Conservation (phyloP, 2,797 vertebrate species). For the Monodelphis domestica region DNA sequence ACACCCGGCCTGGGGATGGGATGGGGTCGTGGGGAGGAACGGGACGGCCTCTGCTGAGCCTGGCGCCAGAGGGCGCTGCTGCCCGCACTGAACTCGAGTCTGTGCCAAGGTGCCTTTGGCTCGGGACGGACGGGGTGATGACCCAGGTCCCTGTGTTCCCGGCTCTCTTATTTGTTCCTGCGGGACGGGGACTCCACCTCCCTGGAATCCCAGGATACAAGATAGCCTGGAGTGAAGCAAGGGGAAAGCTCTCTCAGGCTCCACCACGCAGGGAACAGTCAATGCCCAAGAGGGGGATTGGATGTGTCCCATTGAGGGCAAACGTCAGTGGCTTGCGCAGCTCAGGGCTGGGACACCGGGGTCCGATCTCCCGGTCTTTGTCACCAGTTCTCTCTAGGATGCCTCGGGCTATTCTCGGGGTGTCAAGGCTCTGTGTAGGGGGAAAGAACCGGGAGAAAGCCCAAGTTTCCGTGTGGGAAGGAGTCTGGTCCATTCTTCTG, state of each 20-base stretch:
- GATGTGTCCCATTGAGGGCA: background rate
- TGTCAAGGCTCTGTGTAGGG: background rate
- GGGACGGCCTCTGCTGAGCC: background rate
- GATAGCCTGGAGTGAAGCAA: too few species aligned
- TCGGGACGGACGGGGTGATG: background rate
- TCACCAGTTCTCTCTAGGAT: background rate
- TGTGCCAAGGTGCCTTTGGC: background rate
- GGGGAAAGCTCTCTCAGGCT: background rate
- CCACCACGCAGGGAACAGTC: background rate
- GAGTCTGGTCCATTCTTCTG: background rate
- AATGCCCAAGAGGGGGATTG: background rate
- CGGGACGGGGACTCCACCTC: background rate
- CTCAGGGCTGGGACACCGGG: background rate
- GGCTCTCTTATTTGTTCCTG: background rate
- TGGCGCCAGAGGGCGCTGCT: conserved; percentile 73
- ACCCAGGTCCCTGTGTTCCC: background rate
- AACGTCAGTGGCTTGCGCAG: background rate
- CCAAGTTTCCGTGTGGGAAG: background rate
- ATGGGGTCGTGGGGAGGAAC: background rate
- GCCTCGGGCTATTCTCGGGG: background rate
- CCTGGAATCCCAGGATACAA: background rate
- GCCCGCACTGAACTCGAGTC: background rate
- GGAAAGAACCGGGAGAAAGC: background rate
- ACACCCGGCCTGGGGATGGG: background rate
- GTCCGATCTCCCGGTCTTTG: background rate